Percentiles rank a stretch among this genome's conserved stretches.
Evolutionary conservation across 2,113 vertebrate genomes (phyloP).

Genomic region (Aspidoscelis tigris): DNA sequence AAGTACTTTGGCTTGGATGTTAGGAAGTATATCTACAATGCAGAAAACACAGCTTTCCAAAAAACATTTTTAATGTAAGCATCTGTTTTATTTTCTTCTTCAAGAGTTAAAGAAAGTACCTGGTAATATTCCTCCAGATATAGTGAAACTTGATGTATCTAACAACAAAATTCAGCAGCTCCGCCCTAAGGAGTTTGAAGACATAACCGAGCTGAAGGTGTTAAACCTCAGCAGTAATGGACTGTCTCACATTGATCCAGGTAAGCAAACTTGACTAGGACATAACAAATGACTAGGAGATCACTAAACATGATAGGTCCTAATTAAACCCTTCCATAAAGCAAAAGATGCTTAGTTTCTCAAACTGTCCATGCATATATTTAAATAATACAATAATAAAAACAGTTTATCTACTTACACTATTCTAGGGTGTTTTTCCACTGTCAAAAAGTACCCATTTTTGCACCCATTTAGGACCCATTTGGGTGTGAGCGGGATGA

Average conservation of each 20-base stretch:
- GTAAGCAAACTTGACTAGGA: constrained; percentile 72
- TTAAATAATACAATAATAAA: background rate
- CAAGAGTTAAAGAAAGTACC: constrained; percentile 90
- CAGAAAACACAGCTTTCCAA: background rate
- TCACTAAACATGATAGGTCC: accelerated
- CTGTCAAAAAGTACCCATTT: too few species aligned
- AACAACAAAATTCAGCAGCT: constrained; percentile 89
- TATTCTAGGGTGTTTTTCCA: background rate
- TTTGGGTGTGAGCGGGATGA: too few species aligned
- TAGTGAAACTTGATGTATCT: constrained; percentile 92
- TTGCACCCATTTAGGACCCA: too few species aligned
- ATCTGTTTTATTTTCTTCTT: constrained; percentile 57
- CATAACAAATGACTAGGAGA: background rate
- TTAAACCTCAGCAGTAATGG: constrained; percentile 92
- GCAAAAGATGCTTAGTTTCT: background rate
- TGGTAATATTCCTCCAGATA: constrained; percentile 86
- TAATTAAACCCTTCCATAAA: too few species aligned
- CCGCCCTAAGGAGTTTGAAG: constrained; percentile 87
- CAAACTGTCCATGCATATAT: background rate
- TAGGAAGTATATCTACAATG: background rate
- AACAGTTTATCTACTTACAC: background rate
- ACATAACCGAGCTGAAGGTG: constrained; percentile 88
- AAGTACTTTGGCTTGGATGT: background rate
- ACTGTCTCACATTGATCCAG: constrained; percentile 87
- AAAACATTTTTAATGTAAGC: background rate